Base-by-base conservation (phyloP, 2,113 vertebrate genomes). In the Desmodus rotundus region DNA sequence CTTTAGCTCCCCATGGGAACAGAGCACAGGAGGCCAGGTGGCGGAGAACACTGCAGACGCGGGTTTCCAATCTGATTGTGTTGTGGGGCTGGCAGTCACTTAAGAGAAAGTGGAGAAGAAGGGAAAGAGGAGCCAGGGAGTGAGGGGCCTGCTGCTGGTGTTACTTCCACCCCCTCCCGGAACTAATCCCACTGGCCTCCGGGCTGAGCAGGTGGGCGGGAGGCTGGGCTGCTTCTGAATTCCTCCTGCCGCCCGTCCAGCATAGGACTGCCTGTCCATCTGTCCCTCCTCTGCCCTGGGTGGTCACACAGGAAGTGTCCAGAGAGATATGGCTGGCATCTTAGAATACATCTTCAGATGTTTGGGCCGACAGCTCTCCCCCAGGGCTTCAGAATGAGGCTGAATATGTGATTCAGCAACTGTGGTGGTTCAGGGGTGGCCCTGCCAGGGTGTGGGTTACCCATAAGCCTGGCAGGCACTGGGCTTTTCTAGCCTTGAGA, bases 21-120 rank as follows among this genome's bases (percentile, higher is more conserved):
- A 13, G 38, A 74, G 85, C 36, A 1, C 0, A 7, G 15, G 19
- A 74, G 20, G n/a, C 74, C 82, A 87, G 72, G 95, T 67, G 90
- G 87, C 61, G 76, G 33, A 47, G 78, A 54, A 77, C 82, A 26
- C 86, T 14, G 24, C 1, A 10, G 76, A 56, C 4, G 0, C 88
- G n/a, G 74, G 87, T 78, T 93, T 96, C 94, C 78, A 43, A 97
- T 97, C 97, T 95, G 96, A 97, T 96, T 63, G 77, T 67, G 81
- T 73, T 1, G 0, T 0, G 20, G 83, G 58, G 28, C 85, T 96
- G 95, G 96, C 95, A 93, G 83, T 24, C 52, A 4, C 74, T 72
- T 72, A 76, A 76, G 91, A 22, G 91, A 93, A 97, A 96, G 84
- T 0, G 6, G 85, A 96, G 96, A 97, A 94, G 94, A 87, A 77